Percentiles rank a stretch among this genome's conserved stretches.
Evolutionary conservation across 2,888 invertebrate species (phyloP).

Genomic region (Liopterus haemorrhoidalis): DNA sequence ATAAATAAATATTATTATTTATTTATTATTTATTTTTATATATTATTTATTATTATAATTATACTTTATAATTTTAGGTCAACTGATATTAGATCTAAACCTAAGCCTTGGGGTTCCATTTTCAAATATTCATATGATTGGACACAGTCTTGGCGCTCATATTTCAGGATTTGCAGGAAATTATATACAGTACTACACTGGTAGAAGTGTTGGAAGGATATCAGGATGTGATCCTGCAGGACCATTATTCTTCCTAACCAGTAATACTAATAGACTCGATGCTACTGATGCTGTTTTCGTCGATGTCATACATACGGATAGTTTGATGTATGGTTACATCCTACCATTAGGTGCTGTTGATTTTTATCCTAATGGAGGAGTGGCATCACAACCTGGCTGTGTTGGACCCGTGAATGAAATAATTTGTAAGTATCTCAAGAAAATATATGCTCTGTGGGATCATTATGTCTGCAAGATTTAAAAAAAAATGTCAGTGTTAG

Average conservation of each 20-base stretch:
- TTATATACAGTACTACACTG: conserved; percentile 13
- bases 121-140: conserved; percentile 32
- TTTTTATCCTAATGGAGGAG: conserved; percentile 66
- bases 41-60: too few relatives aligned
- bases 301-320: conserved; percentile 65
- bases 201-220: conserved; percentile 22
- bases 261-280: conserved; percentile 50
- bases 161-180: conserved; percentile 55
- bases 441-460: too few relatives aligned
- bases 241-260: conserved; percentile 49
- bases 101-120: conserved; percentile 31
- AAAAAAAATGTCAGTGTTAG: too few relatives aligned
- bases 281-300: conserved; percentile 61
- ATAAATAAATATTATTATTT: too few relatives aligned
- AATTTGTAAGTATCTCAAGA: too few relatives aligned
- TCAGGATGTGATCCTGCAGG: conserved; percentile 55
- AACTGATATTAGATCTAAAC: conserved; percentile 28
- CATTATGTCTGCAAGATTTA: too few relatives aligned
- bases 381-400: conserved; percentile 60
- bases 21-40: too few relatives aligned
- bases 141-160: conserved; percentile 50
- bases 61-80: too few relatives aligned
- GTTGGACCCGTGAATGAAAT: too few relatives aligned
- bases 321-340: conserved; percentile 56
- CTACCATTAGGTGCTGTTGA: conserved; percentile 60